Evolutionary conservation across 2,888 invertebrate genomes (phyloP), one percentile per base, ranked within the genome.

Genomic region (Eremobia ochroleuca): DNA sequence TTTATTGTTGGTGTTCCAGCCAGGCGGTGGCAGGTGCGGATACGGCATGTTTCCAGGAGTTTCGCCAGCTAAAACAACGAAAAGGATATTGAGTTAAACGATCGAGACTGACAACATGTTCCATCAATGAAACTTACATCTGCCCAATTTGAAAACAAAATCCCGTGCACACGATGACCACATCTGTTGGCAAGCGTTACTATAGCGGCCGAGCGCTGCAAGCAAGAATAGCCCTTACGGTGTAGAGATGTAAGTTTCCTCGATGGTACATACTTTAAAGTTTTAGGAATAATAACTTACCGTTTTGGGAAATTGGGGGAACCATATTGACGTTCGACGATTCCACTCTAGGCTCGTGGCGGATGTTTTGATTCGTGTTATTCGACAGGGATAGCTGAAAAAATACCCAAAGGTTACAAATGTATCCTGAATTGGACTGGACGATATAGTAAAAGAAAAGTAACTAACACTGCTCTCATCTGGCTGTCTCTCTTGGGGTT

Each of bases 321-420:
- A 94, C 95, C 93, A 95, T 93, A 83, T 95, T 96, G 18, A 96
- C 93, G 76, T 95, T 95, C 0, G 94, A 89, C 0, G 93, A 73
- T 43, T 96, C 96, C 1, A 90, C 85, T 73, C 96, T 91, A 1
- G 93, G 91, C 49, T 96, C 96, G 71, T 94, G 94, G 8, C 96
- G 93, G 18, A 91, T 82, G 71, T 91, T 94, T 78, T 94, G 93
- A 82, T 91, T 93, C 3, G 90, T 85, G 81, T 93, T 95, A 82
- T 93, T 95, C 25, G 93, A 85, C 79, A 92, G 93, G 2, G 91
- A 84, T 31, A 84, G 81, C 96, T 95, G 85, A 68, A 89, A 85
- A 68, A 73, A 74, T 62, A 79, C 28, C 58, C 40, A 52, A 69
- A 31, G 1, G 4, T 49, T n/a, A 40, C 25, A 58, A 18, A 25